phyloP scores from a whole-genome alignment of 2,888 invertebrate genomes.

The Epinotia demarniana region DNA sequence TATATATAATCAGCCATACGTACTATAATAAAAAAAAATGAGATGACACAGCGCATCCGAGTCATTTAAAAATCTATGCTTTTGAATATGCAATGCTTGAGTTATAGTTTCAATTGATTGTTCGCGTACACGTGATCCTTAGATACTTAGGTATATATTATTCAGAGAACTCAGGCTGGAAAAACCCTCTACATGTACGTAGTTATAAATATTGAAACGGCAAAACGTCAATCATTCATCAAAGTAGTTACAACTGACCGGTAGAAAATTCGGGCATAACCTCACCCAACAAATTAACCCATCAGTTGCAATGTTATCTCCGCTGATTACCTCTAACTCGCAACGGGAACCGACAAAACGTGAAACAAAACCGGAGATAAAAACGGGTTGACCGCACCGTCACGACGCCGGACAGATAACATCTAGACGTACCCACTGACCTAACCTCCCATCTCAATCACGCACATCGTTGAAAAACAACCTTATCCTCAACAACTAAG shows the following conservation, averaged over 20 bases:
- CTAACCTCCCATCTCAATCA: slow-evolving; percentile 4
- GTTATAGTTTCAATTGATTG: too few relatives aligned
- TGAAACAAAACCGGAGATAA: slow-evolving; percentile 38
- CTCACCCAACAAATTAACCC: slow-evolving; percentile 22
- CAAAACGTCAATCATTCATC: not conserved
- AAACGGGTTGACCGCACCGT: slow-evolving; percentile 40
- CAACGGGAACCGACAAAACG: slow-evolving; percentile 44
- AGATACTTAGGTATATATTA: too few relatives aligned
- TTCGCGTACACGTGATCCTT: too few relatives aligned
- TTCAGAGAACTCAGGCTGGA: too few relatives aligned
- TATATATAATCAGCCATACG: too few relatives aligned
- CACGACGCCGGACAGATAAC: slow-evolving; percentile 41
- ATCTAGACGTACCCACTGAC: slow-evolving; percentile 19
- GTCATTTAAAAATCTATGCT: too few relatives aligned
- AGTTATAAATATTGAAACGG: not conserved
- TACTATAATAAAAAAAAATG: too few relatives aligned
- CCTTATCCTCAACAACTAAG: not conserved
- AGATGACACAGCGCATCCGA: too few relatives aligned
- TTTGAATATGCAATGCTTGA: too few relatives aligned
- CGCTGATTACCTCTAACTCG: slow-evolving; percentile 25
- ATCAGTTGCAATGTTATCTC: slow-evolving; percentile 26
- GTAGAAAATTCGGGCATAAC: slow-evolving; percentile 3
- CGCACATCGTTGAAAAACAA: not conserved
- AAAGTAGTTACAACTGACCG: not conserved
- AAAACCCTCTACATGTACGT: too few relatives aligned